Percentiles rank a stretch among this genome's conserved stretches.
phyloP scores from a whole-genome alignment of 2,797 vertebrate species.

The Urosaurus nigricauda region DNA sequence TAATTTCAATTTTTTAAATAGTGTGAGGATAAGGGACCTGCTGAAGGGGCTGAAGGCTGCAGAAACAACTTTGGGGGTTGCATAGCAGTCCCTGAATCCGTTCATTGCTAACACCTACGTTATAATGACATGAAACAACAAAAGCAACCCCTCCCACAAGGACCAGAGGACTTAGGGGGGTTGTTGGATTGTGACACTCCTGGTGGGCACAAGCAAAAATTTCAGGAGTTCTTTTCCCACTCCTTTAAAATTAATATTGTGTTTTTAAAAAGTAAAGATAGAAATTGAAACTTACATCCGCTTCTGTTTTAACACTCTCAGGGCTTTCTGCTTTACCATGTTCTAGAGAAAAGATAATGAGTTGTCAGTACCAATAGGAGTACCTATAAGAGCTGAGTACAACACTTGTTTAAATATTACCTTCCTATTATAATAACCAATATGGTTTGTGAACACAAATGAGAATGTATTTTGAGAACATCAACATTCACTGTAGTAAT shows the following conservation, averaged over 20 bases:
- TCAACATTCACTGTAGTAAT: background rate
- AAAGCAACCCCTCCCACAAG: background rate
- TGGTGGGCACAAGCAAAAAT: background rate
- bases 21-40: too few species aligned
- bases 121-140: background rate
- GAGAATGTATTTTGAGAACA: background rate
- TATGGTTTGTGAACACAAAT: background rate
- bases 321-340: slow-evolving; percentile 98
- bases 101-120: too few species aligned
- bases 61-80: too few species aligned
- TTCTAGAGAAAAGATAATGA: slow-evolving; percentile 83
- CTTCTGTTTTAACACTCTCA: slow-evolving; percentile 97
- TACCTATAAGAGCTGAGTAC: background rate
- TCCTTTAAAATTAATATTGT: background rate
- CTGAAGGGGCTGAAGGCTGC: too few species aligned
- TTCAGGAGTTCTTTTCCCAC: background rate
- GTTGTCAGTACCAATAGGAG: slow-evolving; percentile 31
- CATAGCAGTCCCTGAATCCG: too few species aligned
- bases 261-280: slow-evolving; percentile 25
- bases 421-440: background rate
- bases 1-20: too few species aligned
- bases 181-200: too few species aligned
- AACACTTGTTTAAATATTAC: background rate
- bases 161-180: background rate
- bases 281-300: slow-evolving; percentile 89